These are phyloP conservation scores for Hydrozoanthus tunicans DNA, from an alignment of 64 coral and sea anemone species.

Conservation along the genomic window DNA sequence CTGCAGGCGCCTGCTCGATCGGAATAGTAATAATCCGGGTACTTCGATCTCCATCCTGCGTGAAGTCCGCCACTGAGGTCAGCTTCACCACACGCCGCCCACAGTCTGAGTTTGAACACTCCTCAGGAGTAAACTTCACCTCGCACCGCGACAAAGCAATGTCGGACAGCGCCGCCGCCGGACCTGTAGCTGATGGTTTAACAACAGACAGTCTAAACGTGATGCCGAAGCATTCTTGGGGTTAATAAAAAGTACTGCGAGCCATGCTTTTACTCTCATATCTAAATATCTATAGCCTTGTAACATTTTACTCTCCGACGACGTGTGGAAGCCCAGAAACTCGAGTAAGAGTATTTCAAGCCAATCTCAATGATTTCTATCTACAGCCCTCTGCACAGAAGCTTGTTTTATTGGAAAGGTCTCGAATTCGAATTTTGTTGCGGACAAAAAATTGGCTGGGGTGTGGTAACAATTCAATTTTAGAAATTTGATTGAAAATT, in stretches of 20 bases:
- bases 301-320: no score
- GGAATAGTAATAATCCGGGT: slow-evolving; percentile 71
- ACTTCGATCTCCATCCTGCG: slow-evolving; percentile 73
- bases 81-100: slow-evolving; percentile 61
- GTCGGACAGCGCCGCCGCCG: slow-evolving; percentile 34
- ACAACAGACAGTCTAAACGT: not conserved
- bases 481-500: no score
- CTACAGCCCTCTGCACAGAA: no score
- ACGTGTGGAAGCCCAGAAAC: no score
- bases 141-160: slow-evolving; percentile 79
- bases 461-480: no score
- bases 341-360: no score
- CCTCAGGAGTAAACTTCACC: slow-evolving; percentile 58
- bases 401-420: no score
- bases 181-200: slow-evolving; percentile 24
- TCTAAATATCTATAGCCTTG: not conserved
- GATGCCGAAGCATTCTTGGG: not conserved
- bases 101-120: slow-evolving; percentile 62
- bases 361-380: no score
- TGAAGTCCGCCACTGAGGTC: slow-evolving; percentile 68
- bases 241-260: not conserved
- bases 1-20: not conserved
- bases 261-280: no score
- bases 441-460: no score
- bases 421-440: no score